Evolutionary conservation across 2,888 invertebrate species (phyloP), one percentile per base, ranked within the genome.

Genomic region (Diogma glabrata): DNA sequence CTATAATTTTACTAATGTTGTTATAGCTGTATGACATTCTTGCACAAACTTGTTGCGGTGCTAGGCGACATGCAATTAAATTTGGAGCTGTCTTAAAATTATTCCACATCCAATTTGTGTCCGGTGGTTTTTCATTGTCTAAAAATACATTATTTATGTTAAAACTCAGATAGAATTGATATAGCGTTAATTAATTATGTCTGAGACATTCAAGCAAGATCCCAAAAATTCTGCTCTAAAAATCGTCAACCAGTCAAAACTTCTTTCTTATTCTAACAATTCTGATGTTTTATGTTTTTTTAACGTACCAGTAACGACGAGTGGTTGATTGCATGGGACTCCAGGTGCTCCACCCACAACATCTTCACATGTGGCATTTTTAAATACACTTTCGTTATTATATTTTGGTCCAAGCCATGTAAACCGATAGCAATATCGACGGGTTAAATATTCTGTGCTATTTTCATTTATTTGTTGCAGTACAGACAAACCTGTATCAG

Each of bases 331-430:
- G 59, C 83, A 84, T 2, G 83, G 82, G 28, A 81, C 70, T 51
- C 75, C 75, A 19, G 64, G 64, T 8, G 74, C 61, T 17, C 77
- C 71, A 3, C 67, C 67, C 3, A 78, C 75, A 33, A 75, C 70
- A 20, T 75, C 72, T 16, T 71, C 67, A 57, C 79, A 79, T 12
- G 75, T 77, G 2, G 75, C 73, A 57, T 75, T 75, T 54, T 67
- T 55, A 51, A 76, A 75, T 3, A 64, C 63, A 56, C 75, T 76
- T 20, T 72, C 67, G 57, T 79, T 79, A 61, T 75, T 74, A 58
- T 64, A 80, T 54, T 74, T 72, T 1, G 79, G 79, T 0, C 83
- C 83, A 3, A 83, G 67, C 84, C 84, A 84, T 1, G 82, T 81
- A 61, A 80, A 82, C 56, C 77, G 75, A 64, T 77, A 82, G 61